Percentiles rank a stretch among this genome's conserved stretches.
Evolutionary conservation across 1,140 invertebrate species (phyloP).

Genomic region (Bradysia coprophila): DNA sequence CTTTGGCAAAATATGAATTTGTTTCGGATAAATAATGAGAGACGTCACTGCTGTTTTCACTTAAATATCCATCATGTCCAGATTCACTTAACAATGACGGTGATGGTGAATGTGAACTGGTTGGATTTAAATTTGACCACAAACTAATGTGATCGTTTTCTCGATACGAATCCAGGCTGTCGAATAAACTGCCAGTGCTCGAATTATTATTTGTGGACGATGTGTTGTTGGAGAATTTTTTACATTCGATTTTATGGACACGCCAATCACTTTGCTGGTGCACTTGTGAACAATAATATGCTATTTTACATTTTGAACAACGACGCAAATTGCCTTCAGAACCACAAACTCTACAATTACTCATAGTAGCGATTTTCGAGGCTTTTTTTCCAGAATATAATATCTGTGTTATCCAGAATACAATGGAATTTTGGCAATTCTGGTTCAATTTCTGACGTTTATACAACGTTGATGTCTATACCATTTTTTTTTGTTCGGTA

Average conservation of each 20-base stretch:
- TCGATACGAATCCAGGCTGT: not conserved
- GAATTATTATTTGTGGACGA: not conserved
- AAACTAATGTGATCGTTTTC: not conserved
- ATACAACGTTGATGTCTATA: too few relatives aligned
- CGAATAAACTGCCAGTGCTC: not conserved
- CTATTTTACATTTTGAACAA: slow-evolving; percentile 1
- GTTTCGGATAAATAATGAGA: not conserved
- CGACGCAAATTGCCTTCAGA: not conserved
- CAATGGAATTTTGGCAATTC: too few relatives aligned
- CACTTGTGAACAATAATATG: slow-evolving; percentile 1
- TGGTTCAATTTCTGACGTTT: too few relatives aligned
- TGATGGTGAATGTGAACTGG: not conserved
- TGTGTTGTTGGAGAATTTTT: not conserved
- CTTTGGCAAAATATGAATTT: slow-evolving; percentile 1
- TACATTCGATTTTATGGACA: not conserved
- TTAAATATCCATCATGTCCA: too few relatives aligned
- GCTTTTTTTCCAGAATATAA: too few relatives aligned
- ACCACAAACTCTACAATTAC: not conserved
- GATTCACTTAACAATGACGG: too few relatives aligned
- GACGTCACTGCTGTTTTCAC: not conserved
- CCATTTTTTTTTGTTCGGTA: too few relatives aligned
- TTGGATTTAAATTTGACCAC: too few relatives aligned
- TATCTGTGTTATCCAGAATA: too few relatives aligned
- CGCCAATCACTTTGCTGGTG: slow-evolving; percentile 1
- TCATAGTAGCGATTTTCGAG: not conserved